Base-by-base conservation (phyloP, 1,140 invertebrate genomes). In the Oedothorax gibbosus region DNA sequence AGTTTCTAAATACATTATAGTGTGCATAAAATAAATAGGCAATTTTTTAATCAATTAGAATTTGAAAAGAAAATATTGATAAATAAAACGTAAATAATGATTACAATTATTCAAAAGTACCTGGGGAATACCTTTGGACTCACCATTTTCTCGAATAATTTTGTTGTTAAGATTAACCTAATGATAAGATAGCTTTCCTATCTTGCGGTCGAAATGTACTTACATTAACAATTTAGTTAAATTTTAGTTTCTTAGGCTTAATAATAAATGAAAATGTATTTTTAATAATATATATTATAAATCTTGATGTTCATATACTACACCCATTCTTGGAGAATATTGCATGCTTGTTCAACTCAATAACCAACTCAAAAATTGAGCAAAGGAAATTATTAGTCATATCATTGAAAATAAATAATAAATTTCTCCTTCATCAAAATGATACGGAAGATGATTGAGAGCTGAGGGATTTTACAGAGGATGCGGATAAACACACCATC, bases 401-500 rank as follows among this genome's bases (percentile, higher is more conserved):
- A 56, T 72, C 80, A 82, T 20, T 20, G 69, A 77, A 65, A 65
- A 77, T 18, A 75, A 71, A 21, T 51, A 56, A 75, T 10, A 54
- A 10, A 21, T 71, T 50, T 49, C 21, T 73, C 69, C 80, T 82
- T 73, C 60, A 50, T 82, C 64, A 62, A 82, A 64, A 69, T 64
- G 80, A 82, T 72, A 82, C 56, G 69, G 35, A 73, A 82, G 80
- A 82, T 82, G 54, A 82, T 73, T 57, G 35, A 60, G 54, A 81
- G 57, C 54, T 68, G 15, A 73, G 69, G 56, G 57, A 65, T 62
- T 73, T 73, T 73, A 56, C 57, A 65, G 80, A 68, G 51, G 80
- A 82, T 82, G 80, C 80, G 80, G 80, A 82, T 82, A 72, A 82
- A 82, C 80, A 82, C 62, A 73, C 53, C 80, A 82, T 73, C 80